Conservation (phyloP, 2,888 invertebrate genomes). For the Cantharis nigra region DNA sequence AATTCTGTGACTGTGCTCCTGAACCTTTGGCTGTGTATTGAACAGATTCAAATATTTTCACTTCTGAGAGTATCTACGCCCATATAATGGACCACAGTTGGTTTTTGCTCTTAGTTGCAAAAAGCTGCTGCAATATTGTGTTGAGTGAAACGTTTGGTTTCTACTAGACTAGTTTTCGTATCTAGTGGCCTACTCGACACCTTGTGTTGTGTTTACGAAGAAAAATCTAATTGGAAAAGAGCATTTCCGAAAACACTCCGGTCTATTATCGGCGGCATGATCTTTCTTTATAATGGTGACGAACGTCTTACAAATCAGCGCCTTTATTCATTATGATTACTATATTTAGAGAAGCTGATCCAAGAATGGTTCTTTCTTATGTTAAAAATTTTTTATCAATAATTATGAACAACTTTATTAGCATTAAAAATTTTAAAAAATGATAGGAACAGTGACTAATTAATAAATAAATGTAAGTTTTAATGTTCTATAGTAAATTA, state of each 20-base stretch:
- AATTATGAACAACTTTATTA: not conserved
- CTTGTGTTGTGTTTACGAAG: slow-evolving; percentile 89
- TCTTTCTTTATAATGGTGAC: not conserved
- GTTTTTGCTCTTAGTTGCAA: slow-evolving; percentile 5
- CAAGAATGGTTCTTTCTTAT: not conserved
- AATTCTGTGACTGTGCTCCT: slow-evolving; percentile 45
- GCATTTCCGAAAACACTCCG: slow-evolving; percentile 89
- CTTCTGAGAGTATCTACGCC: not conserved
- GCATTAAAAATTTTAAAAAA: not conserved
- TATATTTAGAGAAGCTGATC: not conserved
- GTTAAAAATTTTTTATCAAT: not conserved
- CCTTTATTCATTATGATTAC: not conserved
- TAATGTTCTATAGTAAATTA: slow-evolving; percentile 32
- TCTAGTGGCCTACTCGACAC: slow-evolving; percentile 53
- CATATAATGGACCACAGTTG: slow-evolving; percentile 31
- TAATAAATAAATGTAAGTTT: slow-evolving; percentile 24
- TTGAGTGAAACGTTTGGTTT: slow-evolving; percentile 49
- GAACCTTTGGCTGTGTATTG: slow-evolving; percentile 42
- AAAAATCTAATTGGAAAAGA: slow-evolving; percentile 80
- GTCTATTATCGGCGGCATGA: slow-evolving; percentile 47
- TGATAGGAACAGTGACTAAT: slow-evolving; percentile 17
- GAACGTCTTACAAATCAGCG: not conserved
- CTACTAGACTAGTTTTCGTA: slow-evolving; percentile 47
- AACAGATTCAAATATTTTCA: not conserved
- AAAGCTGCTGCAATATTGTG: slow-evolving; percentile 51